phyloP scores from a whole-genome alignment of 1,140 invertebrate genomes.

The Drosophila sproati region DNA sequence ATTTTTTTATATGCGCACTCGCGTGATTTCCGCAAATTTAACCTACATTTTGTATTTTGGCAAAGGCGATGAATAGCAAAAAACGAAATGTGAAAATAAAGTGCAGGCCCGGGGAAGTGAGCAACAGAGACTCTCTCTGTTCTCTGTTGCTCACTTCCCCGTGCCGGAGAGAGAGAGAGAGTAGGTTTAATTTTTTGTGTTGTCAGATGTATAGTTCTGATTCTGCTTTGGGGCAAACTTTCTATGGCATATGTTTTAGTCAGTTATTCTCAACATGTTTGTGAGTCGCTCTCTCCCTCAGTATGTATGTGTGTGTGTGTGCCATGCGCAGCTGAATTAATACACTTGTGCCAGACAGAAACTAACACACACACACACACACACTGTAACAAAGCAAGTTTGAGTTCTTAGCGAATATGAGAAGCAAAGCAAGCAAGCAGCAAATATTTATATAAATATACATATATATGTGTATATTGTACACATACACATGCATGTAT shows the following conservation, averaged over 20 bases:
- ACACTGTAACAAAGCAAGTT: slow-evolving; percentile 25
- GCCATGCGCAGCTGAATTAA: slow-evolving; percentile 56
- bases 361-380: slow-evolving; percentile 22
- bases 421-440: slow-evolving; percentile 77
- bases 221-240: slow-evolving; percentile 18
- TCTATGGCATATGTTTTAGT: slow-evolving; percentile 16
- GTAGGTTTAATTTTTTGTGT: slow-evolving; percentile 17
- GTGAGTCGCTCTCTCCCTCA: background rate
- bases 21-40: slow-evolving; percentile 81
- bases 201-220: slow-evolving; percentile 17
- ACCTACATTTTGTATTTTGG: slow-evolving; percentile 73
- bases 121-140: no score
- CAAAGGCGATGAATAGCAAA: slow-evolving; percentile 46
- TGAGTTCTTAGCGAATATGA: slow-evolving; percentile 51
- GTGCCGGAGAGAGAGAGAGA: background rate
- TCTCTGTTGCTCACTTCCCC: no score
- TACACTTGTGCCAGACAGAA: slow-evolving; percentile 56
- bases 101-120: slow-evolving; percentile 14
- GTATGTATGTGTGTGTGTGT: slow-evolving; percentile 19
- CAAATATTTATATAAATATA: slow-evolving; percentile 50
- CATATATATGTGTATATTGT: background rate
- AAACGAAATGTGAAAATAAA: slow-evolving; percentile 42
- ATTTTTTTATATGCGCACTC: slow-evolving; percentile 54
- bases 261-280: slow-evolving; percentile 1
- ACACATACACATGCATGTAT: background rate